These are phyloP conservation scores for Galemys pyrenaicus DNA, from an alignment of 2,113 vertebrate species.

Conservation along the genomic window DNA sequence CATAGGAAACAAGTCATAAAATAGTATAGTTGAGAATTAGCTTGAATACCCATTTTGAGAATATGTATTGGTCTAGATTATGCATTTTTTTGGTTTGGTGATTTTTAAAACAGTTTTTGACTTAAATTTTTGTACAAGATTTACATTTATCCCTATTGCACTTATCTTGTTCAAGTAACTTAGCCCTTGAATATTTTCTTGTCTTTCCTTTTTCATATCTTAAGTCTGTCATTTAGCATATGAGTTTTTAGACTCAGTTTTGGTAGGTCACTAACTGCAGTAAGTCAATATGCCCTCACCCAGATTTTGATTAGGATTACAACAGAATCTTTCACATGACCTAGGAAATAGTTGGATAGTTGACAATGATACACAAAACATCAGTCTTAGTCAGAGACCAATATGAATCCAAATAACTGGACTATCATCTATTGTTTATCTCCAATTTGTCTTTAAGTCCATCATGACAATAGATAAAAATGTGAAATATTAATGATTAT, in stretches of 20 bases:
- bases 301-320: not conserved
- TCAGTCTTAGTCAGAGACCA: not conserved
- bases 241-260: not conserved
- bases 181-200: not conserved
- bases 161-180: not conserved
- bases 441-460: not conserved
- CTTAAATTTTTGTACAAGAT: too few species aligned
- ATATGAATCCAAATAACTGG: not conserved
- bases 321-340: not conserved
- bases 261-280: not conserved
- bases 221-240: not conserved
- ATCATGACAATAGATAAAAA: not conserved
- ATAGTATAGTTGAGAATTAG: not conserved
- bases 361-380: not conserved
- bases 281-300: not conserved
- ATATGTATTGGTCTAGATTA: not conserved
- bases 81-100: not conserved
- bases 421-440: not conserved
- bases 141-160: not conserved
- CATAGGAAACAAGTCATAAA: too few species aligned
- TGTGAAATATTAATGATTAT: slow-evolving; percentile 28
- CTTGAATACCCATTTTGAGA: not conserved
- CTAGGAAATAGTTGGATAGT: not conserved
- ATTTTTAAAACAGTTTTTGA: too few species aligned
- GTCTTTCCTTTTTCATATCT: not conserved